Evolutionary conservation across 23 tunicate genomes (phyloP).

Genomic region (Ascidia mentula): DNA sequence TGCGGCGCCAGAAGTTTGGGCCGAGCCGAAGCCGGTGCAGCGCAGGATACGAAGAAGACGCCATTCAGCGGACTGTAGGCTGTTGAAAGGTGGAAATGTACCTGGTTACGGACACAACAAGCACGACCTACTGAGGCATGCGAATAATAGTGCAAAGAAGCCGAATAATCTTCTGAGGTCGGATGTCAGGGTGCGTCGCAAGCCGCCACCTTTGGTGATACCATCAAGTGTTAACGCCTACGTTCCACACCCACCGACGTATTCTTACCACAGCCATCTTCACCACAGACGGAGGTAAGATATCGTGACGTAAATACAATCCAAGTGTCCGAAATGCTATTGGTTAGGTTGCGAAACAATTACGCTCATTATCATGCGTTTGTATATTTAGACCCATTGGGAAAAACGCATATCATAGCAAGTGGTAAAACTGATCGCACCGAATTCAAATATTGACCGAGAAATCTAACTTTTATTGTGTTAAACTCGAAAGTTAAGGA

Average conservation of each 20-base stretch:
- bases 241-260: conserved; percentile 7
- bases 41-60: conserved; percentile 56
- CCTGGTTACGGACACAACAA: background rate
- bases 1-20: conserved; percentile 65
- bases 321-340: no score
- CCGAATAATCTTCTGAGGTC: conserved; percentile 9
- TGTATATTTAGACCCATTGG: no score
- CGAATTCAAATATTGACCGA: no score
- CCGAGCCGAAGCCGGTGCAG: conserved; percentile 77
- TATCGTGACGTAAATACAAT: no score
- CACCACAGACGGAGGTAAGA: conserved; percentile 69
- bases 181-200: conserved; percentile 38
- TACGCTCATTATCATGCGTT: no score
- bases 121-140: background rate
- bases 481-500: no score
- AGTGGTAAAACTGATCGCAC: no score
- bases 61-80: conserved; percentile 68
- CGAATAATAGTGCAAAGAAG: background rate
- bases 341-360: no score
- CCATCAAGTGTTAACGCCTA: conserved; percentile 83
- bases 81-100: conserved; percentile 32
- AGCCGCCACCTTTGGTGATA: conserved; percentile 86
- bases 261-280: conserved; percentile 67
- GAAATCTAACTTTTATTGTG: no score
- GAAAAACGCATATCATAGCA: no score